Evolutionary conservation across 1,140 invertebrate species (phyloP).

Genomic region (Diachasmimorpha longicaudata): DNA sequence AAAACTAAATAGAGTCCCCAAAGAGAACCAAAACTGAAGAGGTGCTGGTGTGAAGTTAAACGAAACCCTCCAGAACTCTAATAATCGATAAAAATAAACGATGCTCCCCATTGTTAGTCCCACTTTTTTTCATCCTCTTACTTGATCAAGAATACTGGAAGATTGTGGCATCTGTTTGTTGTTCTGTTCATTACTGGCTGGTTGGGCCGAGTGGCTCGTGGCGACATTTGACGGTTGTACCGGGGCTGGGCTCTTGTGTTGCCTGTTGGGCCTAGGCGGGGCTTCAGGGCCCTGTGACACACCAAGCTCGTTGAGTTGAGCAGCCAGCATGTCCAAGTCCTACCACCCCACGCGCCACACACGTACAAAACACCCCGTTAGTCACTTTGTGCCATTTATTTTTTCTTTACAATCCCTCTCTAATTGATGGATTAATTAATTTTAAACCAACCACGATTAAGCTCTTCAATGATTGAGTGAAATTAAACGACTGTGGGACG

Average conservation of each 20-base stretch:
- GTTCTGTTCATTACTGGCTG: slow-evolving; percentile 54
- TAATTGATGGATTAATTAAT: background rate
- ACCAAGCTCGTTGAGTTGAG: slow-evolving; percentile 91
- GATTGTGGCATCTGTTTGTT: slow-evolving; percentile 58
- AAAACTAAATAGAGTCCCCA: background rate
- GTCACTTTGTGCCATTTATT: slow-evolving; percentile 47
- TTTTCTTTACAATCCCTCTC: slow-evolving; percentile 25
- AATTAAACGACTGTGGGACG: background rate
- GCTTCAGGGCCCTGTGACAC: slow-evolving; percentile 68
- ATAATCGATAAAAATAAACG: background rate
- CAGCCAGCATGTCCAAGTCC: slow-evolving; percentile 92
- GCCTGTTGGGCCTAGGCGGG: slow-evolving; percentile 65
- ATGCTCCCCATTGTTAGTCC: background rate
- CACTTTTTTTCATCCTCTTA: slow-evolving; percentile 37
- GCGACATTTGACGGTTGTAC: slow-evolving; percentile 43
- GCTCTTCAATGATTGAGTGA: background rate
- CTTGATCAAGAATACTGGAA: slow-evolving; percentile 56
- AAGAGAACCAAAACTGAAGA: background rate
- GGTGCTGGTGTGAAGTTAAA: background rate
- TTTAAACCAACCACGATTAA: slow-evolving; percentile 28
- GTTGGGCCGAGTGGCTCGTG: slow-evolving; percentile 41
- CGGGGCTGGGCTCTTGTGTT: slow-evolving; percentile 51
- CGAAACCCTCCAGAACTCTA: background rate
- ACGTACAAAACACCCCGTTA: slow-evolving; percentile 46
- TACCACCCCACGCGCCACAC: slow-evolving; percentile 63